phyloP scores from a whole-genome alignment of 2,888 invertebrate species.

The Desoria tigrina region DNA sequence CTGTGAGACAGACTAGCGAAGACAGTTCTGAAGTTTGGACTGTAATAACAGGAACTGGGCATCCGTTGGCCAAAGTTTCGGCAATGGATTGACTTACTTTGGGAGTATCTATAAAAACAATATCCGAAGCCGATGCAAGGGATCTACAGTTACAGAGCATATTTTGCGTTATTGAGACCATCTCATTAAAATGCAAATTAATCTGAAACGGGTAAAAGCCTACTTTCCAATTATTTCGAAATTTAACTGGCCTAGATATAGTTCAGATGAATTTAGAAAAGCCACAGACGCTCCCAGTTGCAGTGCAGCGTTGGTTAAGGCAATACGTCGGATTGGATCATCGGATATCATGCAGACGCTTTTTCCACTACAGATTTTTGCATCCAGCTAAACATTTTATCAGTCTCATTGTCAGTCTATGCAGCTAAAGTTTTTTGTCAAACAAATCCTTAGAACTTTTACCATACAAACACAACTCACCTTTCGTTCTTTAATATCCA shows the following conservation, averaged over 20 bases:
- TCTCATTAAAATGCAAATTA: neutral
- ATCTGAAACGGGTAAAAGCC: slow-evolving; percentile 7
- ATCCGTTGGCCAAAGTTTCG: slow-evolving; percentile 39
- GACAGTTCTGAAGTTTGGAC: slow-evolving; percentile 28
- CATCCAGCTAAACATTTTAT: too few species aligned
- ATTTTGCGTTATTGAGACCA: neutral
- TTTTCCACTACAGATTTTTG: slow-evolving; percentile 9
- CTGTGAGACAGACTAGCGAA: slow-evolving; percentile 37
- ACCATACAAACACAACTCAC: slow-evolving; percentile 5
- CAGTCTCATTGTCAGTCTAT: neutral
- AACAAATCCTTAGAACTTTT: neutral
- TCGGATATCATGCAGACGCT: slow-evolving; percentile 30
- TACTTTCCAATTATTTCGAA: slow-evolving; percentile 44
- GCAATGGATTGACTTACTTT: slow-evolving; percentile 27
- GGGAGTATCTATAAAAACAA: slow-evolving; percentile 38
- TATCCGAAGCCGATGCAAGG: slow-evolving; percentile 31
- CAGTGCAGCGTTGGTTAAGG: slow-evolving; percentile 31
- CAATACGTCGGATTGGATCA: slow-evolving; percentile 38
- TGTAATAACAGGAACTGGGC: slow-evolving; percentile 38
- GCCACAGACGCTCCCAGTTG: slow-evolving; percentile 36
- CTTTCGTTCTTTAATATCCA: slow-evolving; percentile 41
- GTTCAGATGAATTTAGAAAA: slow-evolving; percentile 25
- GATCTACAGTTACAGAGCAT: slow-evolving; percentile 21
- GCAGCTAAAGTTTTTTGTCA: neutral
- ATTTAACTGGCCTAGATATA: slow-evolving; percentile 8